phyloP scores from a whole-genome alignment of 2,888 invertebrate species.

The Cheilosia urbana region DNA sequence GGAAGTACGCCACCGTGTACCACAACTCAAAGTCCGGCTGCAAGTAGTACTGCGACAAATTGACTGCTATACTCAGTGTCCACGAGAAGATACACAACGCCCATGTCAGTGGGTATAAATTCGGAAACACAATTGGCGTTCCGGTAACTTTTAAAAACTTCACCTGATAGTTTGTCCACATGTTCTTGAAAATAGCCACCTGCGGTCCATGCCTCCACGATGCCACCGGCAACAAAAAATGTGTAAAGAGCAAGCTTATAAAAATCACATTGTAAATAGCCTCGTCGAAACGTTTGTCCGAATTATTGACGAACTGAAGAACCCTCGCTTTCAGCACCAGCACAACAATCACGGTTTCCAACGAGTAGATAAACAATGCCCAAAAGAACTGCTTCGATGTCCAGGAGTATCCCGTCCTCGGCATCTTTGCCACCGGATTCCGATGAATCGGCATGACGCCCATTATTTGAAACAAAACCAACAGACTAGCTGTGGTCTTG shows the following conservation, averaged over 20 bases:
- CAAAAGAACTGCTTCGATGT: slow-evolving; percentile 88
- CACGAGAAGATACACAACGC: slow-evolving; percentile 88
- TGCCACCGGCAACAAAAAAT: slow-evolving; percentile 88
- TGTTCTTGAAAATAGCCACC: slow-evolving; percentile 90
- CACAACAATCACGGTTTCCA: slow-evolving; percentile 86
- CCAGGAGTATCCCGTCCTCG: slow-evolving; percentile 87
- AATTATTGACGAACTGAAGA: slow-evolving; percentile 85
- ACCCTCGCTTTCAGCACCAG: slow-evolving; percentile 85
- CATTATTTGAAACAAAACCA: slow-evolving; percentile 90
- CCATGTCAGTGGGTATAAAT: slow-evolving; percentile 87
- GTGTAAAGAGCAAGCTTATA: slow-evolving; percentile 88
- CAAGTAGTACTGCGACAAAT: slow-evolving; percentile 88
- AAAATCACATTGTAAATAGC: slow-evolving; percentile 91
- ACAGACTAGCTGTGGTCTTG: slow-evolving; percentile 88
- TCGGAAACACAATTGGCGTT: slow-evolving; percentile 87
- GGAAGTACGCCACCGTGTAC: slow-evolving; percentile 90
- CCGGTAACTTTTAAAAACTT: slow-evolving; percentile 83
- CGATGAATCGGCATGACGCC: slow-evolving; percentile 91
- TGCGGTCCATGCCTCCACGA: slow-evolving; percentile 89
- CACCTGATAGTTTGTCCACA: slow-evolving; percentile 91
- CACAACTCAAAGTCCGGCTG: slow-evolving; percentile 89
- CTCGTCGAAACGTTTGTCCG: slow-evolving; percentile 89
- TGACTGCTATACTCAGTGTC: slow-evolving; percentile 87
- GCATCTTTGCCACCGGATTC: slow-evolving; percentile 84
- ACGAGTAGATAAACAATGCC: slow-evolving; percentile 87